Evolutionary conservation across 2,888 invertebrate species (phyloP), one percentile per base, ranked within the genome.

Genomic region (Melipona bicolor): DNA sequence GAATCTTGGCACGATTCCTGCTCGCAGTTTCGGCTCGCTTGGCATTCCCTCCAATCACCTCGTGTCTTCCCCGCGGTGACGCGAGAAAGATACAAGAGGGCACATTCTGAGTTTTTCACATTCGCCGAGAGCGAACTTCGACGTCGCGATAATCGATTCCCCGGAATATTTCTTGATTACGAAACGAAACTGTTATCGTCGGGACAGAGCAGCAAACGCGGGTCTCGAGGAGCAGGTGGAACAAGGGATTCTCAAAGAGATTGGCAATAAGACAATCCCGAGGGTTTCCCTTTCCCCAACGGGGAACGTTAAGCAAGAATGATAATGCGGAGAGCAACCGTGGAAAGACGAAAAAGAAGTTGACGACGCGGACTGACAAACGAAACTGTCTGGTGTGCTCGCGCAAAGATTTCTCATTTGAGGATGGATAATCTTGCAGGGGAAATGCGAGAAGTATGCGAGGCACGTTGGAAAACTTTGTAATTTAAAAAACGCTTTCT

Each of bases 1-100:
- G 89, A 92, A 91, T 90, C 92, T 92, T 93, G 93, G 93, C 93
- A 93, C 92, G 89, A 91, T 89, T 92, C 85, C 90, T 90, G 81
- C 77, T 77, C 79, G 77, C 81, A 84, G 84, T 83, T 82, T 70
- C 36, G 81, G 74, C 80, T 84, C 74, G 78, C 72, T 77, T 70
- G 73, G 73, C 56, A 79, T 89, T 77, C 64, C 64, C 67, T 56
- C 56, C 74, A 78, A 74, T 74, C 73, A 71, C 64, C 76, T 36
- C 27, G 13, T 13, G 9, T 36, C 36, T 27, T 27, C 36, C 36
- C 36, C 0, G 6, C 64, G 79, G 81, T 68, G 54, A 19, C 76
- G 62, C 67, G 61, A 68, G 76, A 78, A 78, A 83, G 64, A 62
- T 62, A 80, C 79, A 19, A 69, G 62, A 24, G 17, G 19, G 32